Evolutionary conservation across 2,797 vertebrate genomes (phyloP).

Genomic region (Chrosomus eos): DNA sequence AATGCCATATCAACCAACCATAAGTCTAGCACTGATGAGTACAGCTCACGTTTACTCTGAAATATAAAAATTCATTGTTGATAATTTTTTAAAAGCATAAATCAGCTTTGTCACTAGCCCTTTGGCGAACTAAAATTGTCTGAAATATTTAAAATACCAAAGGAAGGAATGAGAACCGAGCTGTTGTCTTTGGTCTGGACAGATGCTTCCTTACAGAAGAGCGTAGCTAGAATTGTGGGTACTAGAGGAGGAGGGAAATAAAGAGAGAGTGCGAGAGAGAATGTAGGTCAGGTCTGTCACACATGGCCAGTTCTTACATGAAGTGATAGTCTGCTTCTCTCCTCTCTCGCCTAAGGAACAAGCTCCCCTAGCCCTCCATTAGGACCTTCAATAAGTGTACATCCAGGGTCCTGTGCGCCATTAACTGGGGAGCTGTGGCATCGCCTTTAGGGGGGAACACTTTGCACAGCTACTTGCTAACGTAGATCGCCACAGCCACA

Average conservation of each 20-base stretch:
- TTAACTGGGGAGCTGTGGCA: slow-evolving; percentile 75
- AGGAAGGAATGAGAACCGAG: neutral
- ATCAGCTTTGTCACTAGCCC: slow-evolving; percentile 4
- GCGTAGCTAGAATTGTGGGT: slow-evolving; percentile 16
- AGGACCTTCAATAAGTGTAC: slow-evolving; percentile 85
- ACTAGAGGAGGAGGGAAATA: slow-evolving; percentile 22
- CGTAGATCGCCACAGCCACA: slow-evolving; percentile 54
- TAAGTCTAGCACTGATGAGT: neutral
- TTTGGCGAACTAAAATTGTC: slow-evolving; percentile 8
- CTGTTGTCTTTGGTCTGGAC: slow-evolving; percentile 26
- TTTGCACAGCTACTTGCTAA: slow-evolving; percentile 59
- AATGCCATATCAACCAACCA: neutral
- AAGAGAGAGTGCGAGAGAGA: slow-evolving; percentile 37
- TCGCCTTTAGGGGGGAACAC: slow-evolving; percentile 77
- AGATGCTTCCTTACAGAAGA: slow-evolving; percentile 34
- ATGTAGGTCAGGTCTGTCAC: slow-evolving; percentile 93
- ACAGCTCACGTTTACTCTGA: neutral
- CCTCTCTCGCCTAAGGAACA: slow-evolving; percentile 82
- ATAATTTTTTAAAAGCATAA: neutral
- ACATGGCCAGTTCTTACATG: slow-evolving; percentile 84
- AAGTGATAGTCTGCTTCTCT: slow-evolving; percentile 90
- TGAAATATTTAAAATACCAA: slow-evolving; percentile 1
- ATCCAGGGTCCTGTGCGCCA: slow-evolving; percentile 72
- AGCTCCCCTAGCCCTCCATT: slow-evolving; percentile 84
- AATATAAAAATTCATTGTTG: neutral